These are phyloP conservation scores for Microdon myrmicae DNA, from an alignment of 2,888 invertebrate species.

Conservation along the genomic window DNA sequence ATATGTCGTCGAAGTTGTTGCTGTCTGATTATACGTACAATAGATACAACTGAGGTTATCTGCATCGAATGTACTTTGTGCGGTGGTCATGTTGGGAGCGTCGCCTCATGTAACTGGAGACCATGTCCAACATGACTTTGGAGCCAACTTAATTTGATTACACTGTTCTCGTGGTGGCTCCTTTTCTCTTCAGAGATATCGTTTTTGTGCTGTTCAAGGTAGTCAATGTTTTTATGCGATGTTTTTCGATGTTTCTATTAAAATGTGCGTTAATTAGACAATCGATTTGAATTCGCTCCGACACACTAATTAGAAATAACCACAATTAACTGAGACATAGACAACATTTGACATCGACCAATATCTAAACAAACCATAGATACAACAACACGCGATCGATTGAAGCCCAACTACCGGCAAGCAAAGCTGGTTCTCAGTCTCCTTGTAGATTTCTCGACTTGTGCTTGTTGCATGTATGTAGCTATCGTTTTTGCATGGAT, in stretches of 20 bases:
- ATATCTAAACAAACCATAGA: no score
- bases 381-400: no score
- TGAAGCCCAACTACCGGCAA: no score
- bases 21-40: no score
- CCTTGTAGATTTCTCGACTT: slow-evolving; percentile 2
- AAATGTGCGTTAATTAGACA: slow-evolving; percentile 48
- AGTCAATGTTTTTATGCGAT: slow-evolving; percentile 6
- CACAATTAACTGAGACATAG: no score
- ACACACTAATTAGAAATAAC: no score
- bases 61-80: slow-evolving; percentile 32
- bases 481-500: neutral
- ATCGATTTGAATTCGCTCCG: slow-evolving; percentile 28
- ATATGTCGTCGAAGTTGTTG: no score
- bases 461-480: neutral
- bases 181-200: no score
- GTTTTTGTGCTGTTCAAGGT: no score
- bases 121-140: slow-evolving; percentile 11
- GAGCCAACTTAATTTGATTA: slow-evolving; percentile 47
- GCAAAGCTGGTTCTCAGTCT: slow-evolving; percentile 4
- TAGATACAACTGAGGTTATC: no score
- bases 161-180: slow-evolving; percentile 5
- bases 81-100: slow-evolving; percentile 29
- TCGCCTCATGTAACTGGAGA: neutral
- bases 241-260: slow-evolving; percentile 3
- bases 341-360: no score